phyloP scores from a whole-genome alignment of 1,140 invertebrate species.

The Choristoneura fumiferana region DNA sequence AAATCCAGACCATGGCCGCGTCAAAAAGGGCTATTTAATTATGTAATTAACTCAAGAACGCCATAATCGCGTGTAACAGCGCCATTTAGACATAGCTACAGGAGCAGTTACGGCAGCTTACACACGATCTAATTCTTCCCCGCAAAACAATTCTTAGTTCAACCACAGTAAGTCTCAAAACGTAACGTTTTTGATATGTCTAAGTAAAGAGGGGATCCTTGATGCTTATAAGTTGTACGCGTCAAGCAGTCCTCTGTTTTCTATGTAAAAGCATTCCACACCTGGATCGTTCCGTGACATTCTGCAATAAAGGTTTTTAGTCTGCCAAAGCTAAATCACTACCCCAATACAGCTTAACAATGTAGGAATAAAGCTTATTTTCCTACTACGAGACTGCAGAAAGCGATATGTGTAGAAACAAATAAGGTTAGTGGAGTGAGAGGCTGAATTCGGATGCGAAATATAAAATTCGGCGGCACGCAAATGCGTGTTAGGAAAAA shows the following conservation, averaged over 20 bases:
- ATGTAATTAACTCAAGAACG: constrained; percentile 51
- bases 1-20: constrained; percentile 24
- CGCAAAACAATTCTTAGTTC: neutral
- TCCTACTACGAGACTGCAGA: neutral
- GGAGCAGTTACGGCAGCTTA: constrained; percentile 2
- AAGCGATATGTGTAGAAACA: constrained; percentile 27
- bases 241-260: constrained; percentile 51
- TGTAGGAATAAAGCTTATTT: constrained; percentile 7
- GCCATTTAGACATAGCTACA: constrained; percentile 28
- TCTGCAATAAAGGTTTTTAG: constrained; percentile 46
- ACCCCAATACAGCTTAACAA: constrained; percentile 11
- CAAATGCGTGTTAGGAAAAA: constrained; percentile 34
- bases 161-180: neutral
- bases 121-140: neutral
- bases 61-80: constrained; percentile 43
- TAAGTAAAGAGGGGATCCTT: neutral
- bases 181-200: neutral
- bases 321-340: constrained; percentile 27
- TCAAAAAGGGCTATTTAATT: constrained; percentile 43
- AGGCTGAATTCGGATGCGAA: constrained; percentile 46
- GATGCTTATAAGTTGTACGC: constrained; percentile 27
- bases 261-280: constrained; percentile 55
- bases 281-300: constrained; percentile 57
- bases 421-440: constrained; percentile 56
- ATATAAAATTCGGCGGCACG: constrained; percentile 42